Evolutionary conservation across 2,888 invertebrate species (phyloP).

Genomic region (Drosophila barbarae): DNA sequence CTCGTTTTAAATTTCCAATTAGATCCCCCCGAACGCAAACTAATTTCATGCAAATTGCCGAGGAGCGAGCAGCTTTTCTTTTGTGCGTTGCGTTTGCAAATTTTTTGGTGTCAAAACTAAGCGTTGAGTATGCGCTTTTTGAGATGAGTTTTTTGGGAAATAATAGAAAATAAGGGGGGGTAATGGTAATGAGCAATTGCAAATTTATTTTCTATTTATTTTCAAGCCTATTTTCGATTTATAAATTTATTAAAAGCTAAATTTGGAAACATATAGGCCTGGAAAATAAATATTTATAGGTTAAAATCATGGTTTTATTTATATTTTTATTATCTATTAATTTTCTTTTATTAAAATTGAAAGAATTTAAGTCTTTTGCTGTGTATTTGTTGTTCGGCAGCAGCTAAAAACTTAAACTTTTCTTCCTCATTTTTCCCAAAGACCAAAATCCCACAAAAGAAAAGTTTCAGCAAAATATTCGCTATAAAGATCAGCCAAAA

Average conservation of each 20-base stretch:
- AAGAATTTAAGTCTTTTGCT: not conserved
- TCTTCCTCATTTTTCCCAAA: too few relatives aligned
- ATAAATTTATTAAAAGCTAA: not conserved
- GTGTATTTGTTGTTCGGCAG: not conserved
- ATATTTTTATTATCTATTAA: not conserved
- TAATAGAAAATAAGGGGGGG: not conserved
- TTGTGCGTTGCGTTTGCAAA: constrained; percentile 37
- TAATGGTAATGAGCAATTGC: not conserved
- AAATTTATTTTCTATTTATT: not conserved
- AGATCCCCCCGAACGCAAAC: constrained; percentile 48
- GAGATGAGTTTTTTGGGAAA: not conserved
- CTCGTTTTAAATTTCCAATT: constrained; percentile 63
- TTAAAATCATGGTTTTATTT: not conserved
- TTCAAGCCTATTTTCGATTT: not conserved
- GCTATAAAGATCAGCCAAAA: too few relatives aligned
- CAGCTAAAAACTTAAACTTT: too few relatives aligned
- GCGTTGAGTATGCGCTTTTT: constrained; percentile 29
- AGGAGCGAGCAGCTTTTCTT: constrained; percentile 6
- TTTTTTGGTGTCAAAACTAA: constrained; percentile 38
- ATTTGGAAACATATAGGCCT: not conserved
- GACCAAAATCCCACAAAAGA: too few relatives aligned
- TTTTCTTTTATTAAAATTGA: not conserved
- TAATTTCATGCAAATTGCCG: constrained; percentile 64
- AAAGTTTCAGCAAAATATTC: too few relatives aligned
- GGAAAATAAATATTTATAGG: not conserved